A percentile compares a stretch with the other conserved stretches of the same genome.
Conservation (phyloP, 2,888 invertebrate species). For the Balanococcus diminutus region DNA sequence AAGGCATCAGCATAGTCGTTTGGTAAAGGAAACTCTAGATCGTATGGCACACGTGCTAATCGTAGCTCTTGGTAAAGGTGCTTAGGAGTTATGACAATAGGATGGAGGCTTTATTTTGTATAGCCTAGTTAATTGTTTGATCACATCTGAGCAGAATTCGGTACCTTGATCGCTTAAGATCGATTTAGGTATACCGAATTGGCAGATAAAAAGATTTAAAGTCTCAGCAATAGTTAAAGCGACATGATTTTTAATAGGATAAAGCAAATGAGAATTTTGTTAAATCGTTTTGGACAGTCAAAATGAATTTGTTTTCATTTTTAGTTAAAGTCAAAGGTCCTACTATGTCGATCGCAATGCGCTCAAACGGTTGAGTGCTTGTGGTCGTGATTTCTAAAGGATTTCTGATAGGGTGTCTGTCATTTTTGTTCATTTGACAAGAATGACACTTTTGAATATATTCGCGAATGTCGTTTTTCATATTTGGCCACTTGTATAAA, state of each 20-base stretch:
- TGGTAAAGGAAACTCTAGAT: neutral
- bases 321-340: neutral
- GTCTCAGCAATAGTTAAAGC: slow-evolving; percentile 60
- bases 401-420: neutral
- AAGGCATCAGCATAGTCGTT: neutral
- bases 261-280: neutral
- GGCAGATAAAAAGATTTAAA: slow-evolving; percentile 59
- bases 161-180: slow-evolving; percentile 61
- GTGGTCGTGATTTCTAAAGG: slow-evolving; percentile 19
- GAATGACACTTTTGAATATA: neutral
- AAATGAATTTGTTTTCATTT: neutral
- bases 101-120: neutral
- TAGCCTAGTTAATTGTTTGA: slow-evolving; percentile 59
- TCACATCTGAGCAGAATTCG: slow-evolving; percentile 60
- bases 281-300: slow-evolving; percentile 7
- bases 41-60: neutral
- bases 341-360: neutral
- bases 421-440: neutral
- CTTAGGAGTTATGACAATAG: neutral
- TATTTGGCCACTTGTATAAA: neutral
- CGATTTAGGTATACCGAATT: slow-evolving; percentile 60
- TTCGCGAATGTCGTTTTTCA: neutral
- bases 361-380: neutral
- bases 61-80: neutral
- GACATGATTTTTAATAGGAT: slow-evolving; percentile 60